Evolutionary conservation across 2,888 invertebrate species (phyloP).

Genomic region (Acanthococcus lagerstroemiae): DNA sequence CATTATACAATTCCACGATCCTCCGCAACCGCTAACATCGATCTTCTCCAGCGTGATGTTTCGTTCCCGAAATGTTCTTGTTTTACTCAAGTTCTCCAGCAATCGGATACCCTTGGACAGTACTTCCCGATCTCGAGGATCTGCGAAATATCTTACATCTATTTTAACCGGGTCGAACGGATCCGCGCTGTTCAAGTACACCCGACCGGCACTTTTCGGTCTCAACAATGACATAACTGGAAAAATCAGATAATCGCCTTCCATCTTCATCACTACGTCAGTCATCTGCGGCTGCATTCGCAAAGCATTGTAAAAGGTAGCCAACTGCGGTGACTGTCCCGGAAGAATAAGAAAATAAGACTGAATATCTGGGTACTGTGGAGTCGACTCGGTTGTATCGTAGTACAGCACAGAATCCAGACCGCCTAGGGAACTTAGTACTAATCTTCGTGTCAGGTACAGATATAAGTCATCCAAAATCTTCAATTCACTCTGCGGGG

Average conservation of each 20-base stretch:
- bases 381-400: not conserved
- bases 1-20: constrained; percentile 7
- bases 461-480: constrained; percentile 14
- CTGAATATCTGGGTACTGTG: constrained; percentile 11
- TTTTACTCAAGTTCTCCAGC: not conserved
- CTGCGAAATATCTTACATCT: not conserved
- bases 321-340: not conserved
- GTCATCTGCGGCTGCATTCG: constrained; percentile 4
- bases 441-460: constrained; percentile 1
- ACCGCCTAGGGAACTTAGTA: not conserved
- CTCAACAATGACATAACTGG: constrained; percentile 1
- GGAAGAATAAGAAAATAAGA: not conserved
- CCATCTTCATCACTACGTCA: not conserved
- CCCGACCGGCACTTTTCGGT: constrained; percentile 9
- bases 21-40: not conserved
- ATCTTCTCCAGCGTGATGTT: constrained; percentile 3
- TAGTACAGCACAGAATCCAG: constrained; percentile 8
- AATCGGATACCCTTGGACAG: constrained; percentile 4
- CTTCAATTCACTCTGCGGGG: not conserved
- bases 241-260: constrained; percentile 13
- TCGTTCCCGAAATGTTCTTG: not conserved
- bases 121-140: not conserved
- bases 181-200: not conserved
- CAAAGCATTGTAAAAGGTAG: not conserved
- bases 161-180: not conserved